Evolutionary conservation across 1,140 invertebrate genomes (phyloP).

Genomic region (Drosophila nigromelanica): DNA sequence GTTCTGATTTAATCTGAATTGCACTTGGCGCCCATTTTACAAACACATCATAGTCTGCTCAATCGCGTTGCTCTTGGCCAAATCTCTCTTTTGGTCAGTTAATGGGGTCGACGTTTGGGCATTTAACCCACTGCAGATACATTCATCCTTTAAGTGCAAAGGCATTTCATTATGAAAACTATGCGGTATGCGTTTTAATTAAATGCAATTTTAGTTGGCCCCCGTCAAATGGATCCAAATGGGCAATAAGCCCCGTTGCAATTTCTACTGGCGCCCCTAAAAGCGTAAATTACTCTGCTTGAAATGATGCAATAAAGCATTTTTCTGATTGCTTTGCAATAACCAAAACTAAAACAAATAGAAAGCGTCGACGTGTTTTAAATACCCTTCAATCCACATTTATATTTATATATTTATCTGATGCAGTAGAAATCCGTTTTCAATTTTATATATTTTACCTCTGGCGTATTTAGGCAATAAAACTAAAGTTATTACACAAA

Average conservation of each 20-base stretch:
- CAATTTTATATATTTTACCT: too few relatives aligned
- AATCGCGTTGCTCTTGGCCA: not conserved
- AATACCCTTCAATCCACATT: not conserved
- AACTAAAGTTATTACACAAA: too few relatives aligned
- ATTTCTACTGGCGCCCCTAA: constrained; percentile 8
- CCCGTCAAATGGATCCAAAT: not conserved
- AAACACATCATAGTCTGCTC: too few relatives aligned
- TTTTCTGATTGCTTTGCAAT: constrained; percentile 12
- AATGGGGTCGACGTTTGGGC: constrained; percentile 23
- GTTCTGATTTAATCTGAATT: not conserved
- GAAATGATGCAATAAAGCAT: constrained; percentile 20
- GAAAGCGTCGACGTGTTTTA: not conserved
- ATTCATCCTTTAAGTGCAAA: constrained; percentile 24
- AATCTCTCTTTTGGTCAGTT: constrained; percentile 13
- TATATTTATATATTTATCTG: too few relatives aligned
- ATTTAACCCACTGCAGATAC: constrained; percentile 13
- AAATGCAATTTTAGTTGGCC: constrained; percentile 33
- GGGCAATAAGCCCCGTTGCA: constrained; percentile 7
- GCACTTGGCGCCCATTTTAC: too few relatives aligned
- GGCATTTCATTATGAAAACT: constrained; percentile 45
- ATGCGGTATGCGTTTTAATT: constrained; percentile 54
- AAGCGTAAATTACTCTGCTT: constrained; percentile 21
- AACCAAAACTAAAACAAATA: not conserved
- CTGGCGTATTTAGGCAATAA: too few relatives aligned
- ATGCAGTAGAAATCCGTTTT: too few relatives aligned